Conservation (phyloP, 2,888 invertebrate species). For the Drosophila maculinotata region DNA sequence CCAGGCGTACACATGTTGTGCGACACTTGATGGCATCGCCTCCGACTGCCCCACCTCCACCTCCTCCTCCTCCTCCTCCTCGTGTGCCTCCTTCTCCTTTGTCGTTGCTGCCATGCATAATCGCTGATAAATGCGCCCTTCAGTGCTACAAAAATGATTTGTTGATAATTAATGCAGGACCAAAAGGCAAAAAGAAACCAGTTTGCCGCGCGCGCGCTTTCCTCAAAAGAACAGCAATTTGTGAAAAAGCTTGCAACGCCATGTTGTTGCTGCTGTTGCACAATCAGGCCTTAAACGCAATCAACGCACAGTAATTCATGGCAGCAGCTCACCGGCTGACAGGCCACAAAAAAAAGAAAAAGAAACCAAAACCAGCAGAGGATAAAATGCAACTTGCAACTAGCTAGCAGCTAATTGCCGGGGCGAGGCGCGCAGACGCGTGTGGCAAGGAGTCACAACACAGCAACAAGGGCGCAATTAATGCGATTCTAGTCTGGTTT, state of each 20-base stretch:
- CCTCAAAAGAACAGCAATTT: constrained; percentile 70
- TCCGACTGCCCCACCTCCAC: constrained; percentile 1
- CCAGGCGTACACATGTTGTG: constrained; percentile 67
- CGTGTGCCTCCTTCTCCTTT: too few relatives aligned
- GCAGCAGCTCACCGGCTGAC: constrained; percentile 56
- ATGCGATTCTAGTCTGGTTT: constrained; percentile 7
- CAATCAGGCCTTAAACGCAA: constrained; percentile 79
- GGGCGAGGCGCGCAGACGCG: constrained; percentile 1
- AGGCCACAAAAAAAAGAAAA: constrained; percentile 47
- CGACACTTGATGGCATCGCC: constrained; percentile 60
- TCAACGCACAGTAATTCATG: constrained; percentile 80
- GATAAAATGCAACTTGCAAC: constrained; percentile 41
- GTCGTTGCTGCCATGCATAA: constrained; percentile 65
- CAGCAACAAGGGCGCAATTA: constrained; percentile 51
- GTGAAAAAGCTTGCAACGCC: constrained; percentile 52
- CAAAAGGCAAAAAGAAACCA: constrained; percentile 42
- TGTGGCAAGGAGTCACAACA: too few relatives aligned
- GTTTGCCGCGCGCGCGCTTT: constrained; percentile 54
- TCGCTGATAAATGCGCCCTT: constrained; percentile 78
- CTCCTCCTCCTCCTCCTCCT: constrained; percentile 3
- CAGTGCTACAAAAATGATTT: constrained; percentile 78
- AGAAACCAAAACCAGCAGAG: constrained; percentile 7
- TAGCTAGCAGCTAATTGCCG: constrained; percentile 67
- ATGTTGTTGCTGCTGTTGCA: constrained; percentile 39
- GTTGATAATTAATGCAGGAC: constrained; percentile 79